Conservation (phyloP, 2,113 vertebrate species). For the Bungarus multicinctus region DNA sequence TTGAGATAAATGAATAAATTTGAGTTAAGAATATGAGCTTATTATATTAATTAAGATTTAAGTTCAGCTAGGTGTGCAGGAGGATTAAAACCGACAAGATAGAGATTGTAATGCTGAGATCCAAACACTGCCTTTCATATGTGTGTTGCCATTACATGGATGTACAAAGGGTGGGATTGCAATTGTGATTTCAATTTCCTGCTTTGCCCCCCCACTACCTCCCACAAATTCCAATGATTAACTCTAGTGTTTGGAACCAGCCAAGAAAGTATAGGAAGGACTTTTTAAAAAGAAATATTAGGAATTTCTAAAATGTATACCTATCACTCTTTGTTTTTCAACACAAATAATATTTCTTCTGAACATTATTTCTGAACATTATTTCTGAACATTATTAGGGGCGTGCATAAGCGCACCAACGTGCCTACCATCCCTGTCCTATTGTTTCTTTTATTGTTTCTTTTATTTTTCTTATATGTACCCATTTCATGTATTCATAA, state of each 20-base stretch:
- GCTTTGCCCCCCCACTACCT: not conserved
- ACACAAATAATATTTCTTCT: not conserved
- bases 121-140: not conserved
- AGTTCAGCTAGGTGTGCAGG: not conserved
- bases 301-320: not conserved
- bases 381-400: too few relatives aligned
- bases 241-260: not conserved
- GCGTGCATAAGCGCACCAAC: too few relatives aligned
- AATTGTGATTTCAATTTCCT: not conserved
- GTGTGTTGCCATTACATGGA: not conserved
- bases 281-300: not conserved
- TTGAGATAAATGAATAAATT: not conserved
- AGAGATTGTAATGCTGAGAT: not conserved
- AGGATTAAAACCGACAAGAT: not conserved
- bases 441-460: too few relatives aligned
- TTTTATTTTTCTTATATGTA: too few relatives aligned
- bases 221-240: not conserved
- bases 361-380: not conserved
- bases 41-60: not conserved
- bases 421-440: too few relatives aligned
- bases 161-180: not conserved
- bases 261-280: not conserved
- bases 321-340: not conserved
- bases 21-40: not conserved
- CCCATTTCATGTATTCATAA: too few relatives aligned